Conservation (phyloP, 1,140 invertebrate genomes). For the Papilio xuthus region DNA sequence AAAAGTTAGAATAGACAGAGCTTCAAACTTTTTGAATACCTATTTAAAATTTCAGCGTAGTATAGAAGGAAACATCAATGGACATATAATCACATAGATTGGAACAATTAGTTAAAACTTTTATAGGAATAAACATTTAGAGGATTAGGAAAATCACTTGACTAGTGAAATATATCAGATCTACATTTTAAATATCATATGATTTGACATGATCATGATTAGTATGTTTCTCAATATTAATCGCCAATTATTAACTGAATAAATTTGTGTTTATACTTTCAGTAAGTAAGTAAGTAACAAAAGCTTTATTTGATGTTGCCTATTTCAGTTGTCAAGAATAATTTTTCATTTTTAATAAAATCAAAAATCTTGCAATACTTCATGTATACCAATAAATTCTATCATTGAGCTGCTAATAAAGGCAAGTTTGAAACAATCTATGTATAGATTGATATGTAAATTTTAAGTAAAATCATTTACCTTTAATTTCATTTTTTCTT, state of each 20-base stretch:
- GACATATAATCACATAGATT: background rate
- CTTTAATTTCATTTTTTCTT: background rate
- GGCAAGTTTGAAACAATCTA: background rate
- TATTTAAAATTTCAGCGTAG: background rate
- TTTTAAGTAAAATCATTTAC: conserved; percentile 9
- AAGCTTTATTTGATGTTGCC: background rate
- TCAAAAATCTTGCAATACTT: background rate
- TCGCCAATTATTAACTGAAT: background rate
- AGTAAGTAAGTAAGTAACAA: background rate
- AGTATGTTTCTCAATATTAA: background rate
- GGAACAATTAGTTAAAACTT: background rate
- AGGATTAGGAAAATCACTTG: background rate
- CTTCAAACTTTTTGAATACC: background rate
- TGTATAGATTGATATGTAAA: conserved; percentile 28
- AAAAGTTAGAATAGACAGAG: background rate
- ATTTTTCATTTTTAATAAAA: background rate
- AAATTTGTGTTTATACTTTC: background rate
- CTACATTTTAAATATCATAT: conserved; percentile 11
- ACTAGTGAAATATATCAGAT: conserved; percentile 8
- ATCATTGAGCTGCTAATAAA: background rate
- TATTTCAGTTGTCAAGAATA: background rate
- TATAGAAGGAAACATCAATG: background rate
- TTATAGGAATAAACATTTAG: conserved; percentile 1
- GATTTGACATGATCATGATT: background rate
- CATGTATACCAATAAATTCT: background rate